phyloP scores from a whole-genome alignment of 2,113 vertebrate genomes.

The Neogobius melanostomus region DNA sequence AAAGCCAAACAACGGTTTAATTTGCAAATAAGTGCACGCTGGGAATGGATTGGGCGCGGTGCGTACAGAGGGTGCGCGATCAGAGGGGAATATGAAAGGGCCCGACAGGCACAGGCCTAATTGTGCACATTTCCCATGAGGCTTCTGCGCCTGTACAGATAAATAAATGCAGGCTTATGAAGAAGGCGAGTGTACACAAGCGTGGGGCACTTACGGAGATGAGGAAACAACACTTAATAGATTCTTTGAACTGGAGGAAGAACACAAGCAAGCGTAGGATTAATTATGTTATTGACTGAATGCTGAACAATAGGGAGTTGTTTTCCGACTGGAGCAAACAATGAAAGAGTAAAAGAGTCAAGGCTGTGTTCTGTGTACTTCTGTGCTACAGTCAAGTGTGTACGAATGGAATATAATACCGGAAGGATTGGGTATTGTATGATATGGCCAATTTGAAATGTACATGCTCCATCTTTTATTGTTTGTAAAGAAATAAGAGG shows the following conservation, averaged over 20 bases:
- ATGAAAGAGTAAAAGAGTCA: not conserved
- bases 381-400: too few species aligned
- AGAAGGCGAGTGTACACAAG: slow-evolving; percentile 16
- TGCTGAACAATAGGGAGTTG: not conserved
- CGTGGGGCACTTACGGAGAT: slow-evolving; percentile 2
- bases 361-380: too few species aligned
- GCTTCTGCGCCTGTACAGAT: slow-evolving; percentile 34
- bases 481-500: too few species aligned
- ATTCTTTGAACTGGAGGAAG: slow-evolving; percentile 8
- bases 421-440: too few species aligned
- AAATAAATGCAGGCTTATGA: slow-evolving; percentile 39
- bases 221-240: slow-evolving; percentile 1
- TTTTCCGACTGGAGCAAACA: not conserved
- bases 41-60: slow-evolving; percentile 46
- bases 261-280: slow-evolving; percentile 13
- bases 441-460: too few species aligned
- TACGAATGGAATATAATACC: too few species aligned
- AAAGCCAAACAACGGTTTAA: slow-evolving; percentile 42
- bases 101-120: slow-evolving; percentile 55
- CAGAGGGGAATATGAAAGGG: slow-evolving; percentile 69
- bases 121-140: slow-evolving; percentile 60
- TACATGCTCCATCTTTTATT: too few species aligned
- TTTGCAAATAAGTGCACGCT: slow-evolving; percentile 28
- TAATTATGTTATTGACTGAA: slow-evolving; percentile 10
- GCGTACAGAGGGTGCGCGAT: slow-evolving; percentile 44